Evolutionary conservation across 2,113 vertebrate genomes (phyloP), one percentile per base, ranked within the genome.

Genomic region (Tetraodon nigroviridis): DNA sequence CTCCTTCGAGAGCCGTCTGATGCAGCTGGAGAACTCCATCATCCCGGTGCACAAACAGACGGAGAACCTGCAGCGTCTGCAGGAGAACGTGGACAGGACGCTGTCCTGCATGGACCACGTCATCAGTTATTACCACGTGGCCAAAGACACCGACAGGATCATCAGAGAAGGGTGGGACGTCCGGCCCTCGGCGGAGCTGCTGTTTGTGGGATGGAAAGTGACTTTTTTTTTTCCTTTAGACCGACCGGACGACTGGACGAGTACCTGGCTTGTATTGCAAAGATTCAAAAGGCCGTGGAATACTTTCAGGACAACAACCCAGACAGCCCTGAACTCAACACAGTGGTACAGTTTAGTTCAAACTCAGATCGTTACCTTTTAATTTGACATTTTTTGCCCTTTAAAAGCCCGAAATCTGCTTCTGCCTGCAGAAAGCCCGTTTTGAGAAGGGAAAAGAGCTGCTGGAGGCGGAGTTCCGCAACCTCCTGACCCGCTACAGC

Each of bases 281-380:
- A 93, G 87, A 96, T 99, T 72, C 96, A 98, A 90, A 98, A 97
- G 82, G 96, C 97, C 0, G 96, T 99, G 78, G 97, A 99, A 51
- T 99, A 96, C 57, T 99, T 99, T 69, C 96, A 98, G 80, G 95
- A 99, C 81, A 99, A 99, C 62, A 98, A 95, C 63, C 96, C 97
- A 0, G 97, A 98, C 87, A 98, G 95, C 67, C 97, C 97, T 0
- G 96, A 98, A 56, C 92, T 98, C 78, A 98, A 98, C 87, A 94
- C 93, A 24, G 97, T 98, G 93, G 96, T 99, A 90, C 77, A 80
- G 24, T 42, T 29, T 3, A 6, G 1, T 51, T 47, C 6, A 2
- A 46, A 46, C 14, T 6, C 5, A 2, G n/a, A 6, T 16, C 4
- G 10, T 37, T 3, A n/a, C n/a, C 8, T n/a, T 46, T 17, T 5